Evolutionary conservation across 2,113 vertebrate genomes (phyloP).

Genomic region (Apaloderma vittatum): DNA sequence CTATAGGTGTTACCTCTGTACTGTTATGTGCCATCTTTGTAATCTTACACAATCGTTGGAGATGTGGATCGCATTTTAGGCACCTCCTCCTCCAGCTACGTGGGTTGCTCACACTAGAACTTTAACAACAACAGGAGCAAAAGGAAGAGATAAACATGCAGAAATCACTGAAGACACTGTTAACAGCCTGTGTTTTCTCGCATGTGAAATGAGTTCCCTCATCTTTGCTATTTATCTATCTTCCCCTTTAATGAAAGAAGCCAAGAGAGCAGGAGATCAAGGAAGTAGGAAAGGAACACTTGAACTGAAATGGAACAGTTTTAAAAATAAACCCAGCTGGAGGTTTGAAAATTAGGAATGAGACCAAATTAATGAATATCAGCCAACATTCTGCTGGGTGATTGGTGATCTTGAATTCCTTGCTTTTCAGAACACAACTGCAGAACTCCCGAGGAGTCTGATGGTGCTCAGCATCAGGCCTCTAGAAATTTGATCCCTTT

Average conservation of each 20-base stretch:
- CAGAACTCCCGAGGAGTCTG: not conserved
- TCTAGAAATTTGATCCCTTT: not conserved
- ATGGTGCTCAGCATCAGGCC: accelerated
- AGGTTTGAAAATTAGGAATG: not conserved
- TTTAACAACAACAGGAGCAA: not conserved
- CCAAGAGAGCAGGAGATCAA: not conserved
- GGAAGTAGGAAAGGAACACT: not conserved
- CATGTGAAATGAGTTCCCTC: not conserved
- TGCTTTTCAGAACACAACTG: not conserved
- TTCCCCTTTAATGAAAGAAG: not conserved
- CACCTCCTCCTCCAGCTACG: not conserved
- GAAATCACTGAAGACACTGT: not conserved
- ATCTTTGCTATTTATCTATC: not conserved
- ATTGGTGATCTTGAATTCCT: not conserved
- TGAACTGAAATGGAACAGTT: not conserved
- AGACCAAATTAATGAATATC: not conserved
- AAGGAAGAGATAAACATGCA: not conserved
- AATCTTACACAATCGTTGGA: not conserved
- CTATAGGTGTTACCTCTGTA: not conserved
- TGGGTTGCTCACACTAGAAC: not conserved
- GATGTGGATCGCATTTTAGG: not conserved
- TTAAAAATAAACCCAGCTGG: not conserved
- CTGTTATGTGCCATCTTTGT: not conserved
- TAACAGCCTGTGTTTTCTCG: not conserved
- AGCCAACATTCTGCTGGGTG: not conserved